Evolutionary conservation across 2,888 invertebrate genomes (phyloP), one percentile per base, ranked within the genome.

Genomic region (Steinernema scapterisci): DNA sequence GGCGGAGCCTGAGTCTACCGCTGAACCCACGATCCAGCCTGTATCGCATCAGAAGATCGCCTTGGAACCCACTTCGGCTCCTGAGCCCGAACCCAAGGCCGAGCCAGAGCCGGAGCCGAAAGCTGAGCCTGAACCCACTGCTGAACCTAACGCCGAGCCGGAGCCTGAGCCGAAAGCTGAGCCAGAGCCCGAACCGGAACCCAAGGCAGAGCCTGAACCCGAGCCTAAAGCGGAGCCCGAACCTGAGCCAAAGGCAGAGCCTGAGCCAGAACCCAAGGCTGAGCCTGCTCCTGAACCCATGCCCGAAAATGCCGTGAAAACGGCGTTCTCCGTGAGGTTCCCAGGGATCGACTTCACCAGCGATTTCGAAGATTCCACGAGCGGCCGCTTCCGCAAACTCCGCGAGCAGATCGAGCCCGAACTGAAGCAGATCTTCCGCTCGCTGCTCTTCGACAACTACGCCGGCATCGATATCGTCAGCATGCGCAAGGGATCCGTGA

Each of bases 361-460:
- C 45, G 82, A 82, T 45, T 80, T 80, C 71, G 74, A 76, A 27
- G 76, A 82, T 54, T 72, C 70, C 11, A 71, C 43, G 19, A 77
- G 80, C 71, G 80, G 80, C 16, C 44, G 74, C 7, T 75, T 74
- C 63, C 73, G 71, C 43, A 80, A 80, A 44, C 77, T 80, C 19
- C 73, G 73, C 54, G 80, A 80, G 21, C 80, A 80, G 74, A 82
- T 80, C 73, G 51, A 71, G 21, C 79, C 75, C 38, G 80, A 80
- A 46, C 72, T 80, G 23, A 72, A 54, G 19, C 70, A 75, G 27
- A 71, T 63, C 70, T 72, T 77, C 56, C 43, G 19, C 31, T 75
- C 70, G 43, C 71, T 72, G 13, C 70, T 77, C 45, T 79, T 77
- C 70, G 78, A 79, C 70, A 82, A 70, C 54, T 80, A 71, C 54